Evolutionary conservation across 1,140 invertebrate genomes (phyloP).

Genomic region (Solenopsis fugax): DNA sequence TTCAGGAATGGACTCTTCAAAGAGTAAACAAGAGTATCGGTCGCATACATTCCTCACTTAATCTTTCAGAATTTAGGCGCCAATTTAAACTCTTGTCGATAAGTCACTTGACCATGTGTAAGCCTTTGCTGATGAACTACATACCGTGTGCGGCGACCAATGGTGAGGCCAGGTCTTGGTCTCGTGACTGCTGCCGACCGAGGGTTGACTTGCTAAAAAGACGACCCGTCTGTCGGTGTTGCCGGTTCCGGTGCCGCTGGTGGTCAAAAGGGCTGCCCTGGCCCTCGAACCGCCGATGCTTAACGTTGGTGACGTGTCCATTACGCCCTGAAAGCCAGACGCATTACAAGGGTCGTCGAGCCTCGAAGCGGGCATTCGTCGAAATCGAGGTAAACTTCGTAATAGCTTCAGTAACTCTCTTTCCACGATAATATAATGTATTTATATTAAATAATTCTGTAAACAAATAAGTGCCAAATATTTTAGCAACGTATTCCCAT

Average conservation of each 20-base stretch:
- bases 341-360: slow-evolving; percentile 47
- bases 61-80: not conserved
- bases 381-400: slow-evolving; percentile 21
- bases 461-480: not conserved
- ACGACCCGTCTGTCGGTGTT: slow-evolving; percentile 83
- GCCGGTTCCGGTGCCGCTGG: slow-evolving; percentile 81
- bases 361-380: slow-evolving; percentile 18
- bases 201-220: slow-evolving; percentile 83
- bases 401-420: not conserved
- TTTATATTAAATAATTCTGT: not conserved
- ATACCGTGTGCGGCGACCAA: slow-evolving; percentile 85
- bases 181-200: slow-evolving; percentile 79
- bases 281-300: slow-evolving; percentile 83
- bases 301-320: slow-evolving; percentile 84
- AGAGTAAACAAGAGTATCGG: not conserved
- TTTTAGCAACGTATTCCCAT: no score
- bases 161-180: slow-evolving; percentile 85
- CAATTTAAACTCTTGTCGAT: not conserved
- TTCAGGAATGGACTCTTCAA: not conserved
- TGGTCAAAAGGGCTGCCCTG: slow-evolving; percentile 83
- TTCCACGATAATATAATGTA: not conserved
- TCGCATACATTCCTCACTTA: not conserved
- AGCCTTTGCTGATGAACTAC: slow-evolving; percentile 60
- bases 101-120: not conserved
- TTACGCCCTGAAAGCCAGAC: slow-evolving; percentile 70